A percentile compares a stretch with the other conserved stretches of the same genome.
These are phyloP conservation scores for Oncorhynchus kisutch DNA, from an alignment of 2,113 vertebrate species.

Conservation along the genomic window DNA sequence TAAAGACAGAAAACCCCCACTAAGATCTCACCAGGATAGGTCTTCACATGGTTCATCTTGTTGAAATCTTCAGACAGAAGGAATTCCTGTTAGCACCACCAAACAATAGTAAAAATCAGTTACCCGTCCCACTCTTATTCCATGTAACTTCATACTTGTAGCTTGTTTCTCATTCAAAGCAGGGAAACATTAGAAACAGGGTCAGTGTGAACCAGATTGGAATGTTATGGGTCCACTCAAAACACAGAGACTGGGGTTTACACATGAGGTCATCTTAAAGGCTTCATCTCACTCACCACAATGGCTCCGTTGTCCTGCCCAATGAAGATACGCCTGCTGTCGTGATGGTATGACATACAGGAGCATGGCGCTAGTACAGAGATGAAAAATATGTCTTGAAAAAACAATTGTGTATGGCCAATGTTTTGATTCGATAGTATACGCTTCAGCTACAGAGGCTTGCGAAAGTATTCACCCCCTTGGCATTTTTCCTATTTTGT, in stretches of 20 bases:
- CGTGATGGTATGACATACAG: slow-evolving; percentile 92
- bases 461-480: too few species aligned
- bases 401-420: background rate
- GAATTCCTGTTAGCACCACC: slow-evolving; percentile 82
- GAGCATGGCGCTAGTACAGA: slow-evolving; percentile 84
- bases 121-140: background rate
- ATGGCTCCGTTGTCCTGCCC: slow-evolving; percentile 95
- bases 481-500: too few species aligned
- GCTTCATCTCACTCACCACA: slow-evolving; percentile 79
- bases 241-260: background rate
- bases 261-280: background rate
- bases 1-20: too few species aligned
- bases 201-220: slow-evolving; percentile 1
- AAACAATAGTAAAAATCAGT: slow-evolving; percentile 21
- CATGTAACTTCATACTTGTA: background rate
- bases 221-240: background rate
- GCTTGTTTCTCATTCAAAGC: background rate
- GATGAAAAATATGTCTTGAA: background rate
- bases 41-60: slow-evolving; percentile 98
- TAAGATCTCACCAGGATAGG: slow-evolving; percentile 88
- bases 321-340: slow-evolving; percentile 93
- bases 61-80: slow-evolving; percentile 97
- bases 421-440: background rate
- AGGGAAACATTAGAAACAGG: too few species aligned
- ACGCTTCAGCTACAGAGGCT: background rate